These are phyloP conservation scores for Epicauta chinensis DNA, from an alignment of 1,140 invertebrate species.

Conservation along the genomic window DNA sequence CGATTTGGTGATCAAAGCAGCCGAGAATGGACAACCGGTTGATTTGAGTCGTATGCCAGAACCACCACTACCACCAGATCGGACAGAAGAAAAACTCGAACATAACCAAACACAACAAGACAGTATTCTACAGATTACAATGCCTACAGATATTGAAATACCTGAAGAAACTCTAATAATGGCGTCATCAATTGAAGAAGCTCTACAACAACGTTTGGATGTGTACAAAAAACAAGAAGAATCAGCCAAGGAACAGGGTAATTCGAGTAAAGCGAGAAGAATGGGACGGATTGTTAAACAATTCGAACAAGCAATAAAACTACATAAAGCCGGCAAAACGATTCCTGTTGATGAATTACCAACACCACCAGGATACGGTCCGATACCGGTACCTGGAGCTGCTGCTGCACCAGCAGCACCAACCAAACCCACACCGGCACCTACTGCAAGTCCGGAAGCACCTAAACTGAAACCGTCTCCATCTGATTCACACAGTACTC, in stretches of 20 bases:
- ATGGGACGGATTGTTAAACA: conserved; percentile 91
- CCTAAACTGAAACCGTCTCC: conserved; percentile 2
- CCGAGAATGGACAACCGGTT: conserved; percentile 66
- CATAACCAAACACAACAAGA: conserved; percentile 47
- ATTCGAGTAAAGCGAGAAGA: conserved; percentile 78
- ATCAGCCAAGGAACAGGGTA: conserved; percentile 46
- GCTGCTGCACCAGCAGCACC: conserved; percentile 18
- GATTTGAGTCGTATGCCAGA: conserved; percentile 80
- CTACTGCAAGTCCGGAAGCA: conserved; percentile 2
- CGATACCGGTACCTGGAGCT: conserved; percentile 25
- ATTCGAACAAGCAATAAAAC: conserved; percentile 84
- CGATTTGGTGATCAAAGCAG: conserved; percentile 73
- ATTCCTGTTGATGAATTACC: conserved; percentile 81
- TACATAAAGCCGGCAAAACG: conserved; percentile 67
- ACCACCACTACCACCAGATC: conserved; percentile 22
- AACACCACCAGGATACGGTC: conserved; percentile 65
- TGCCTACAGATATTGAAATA: conserved; percentile 36
- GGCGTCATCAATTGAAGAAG: conserved; percentile 63
- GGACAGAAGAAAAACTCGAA: conserved; percentile 28
- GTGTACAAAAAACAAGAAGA: conserved; percentile 60
- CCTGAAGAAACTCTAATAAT: conserved; percentile 41
- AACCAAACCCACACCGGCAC: conserved; percentile 6
- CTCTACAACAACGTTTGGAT: conserved; percentile 73
- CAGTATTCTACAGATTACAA: conserved; percentile 35
- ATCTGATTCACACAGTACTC: conserved; percentile 17